Conservation (phyloP, 2,888 invertebrate genomes). For the Embidobia sp. region DNA sequence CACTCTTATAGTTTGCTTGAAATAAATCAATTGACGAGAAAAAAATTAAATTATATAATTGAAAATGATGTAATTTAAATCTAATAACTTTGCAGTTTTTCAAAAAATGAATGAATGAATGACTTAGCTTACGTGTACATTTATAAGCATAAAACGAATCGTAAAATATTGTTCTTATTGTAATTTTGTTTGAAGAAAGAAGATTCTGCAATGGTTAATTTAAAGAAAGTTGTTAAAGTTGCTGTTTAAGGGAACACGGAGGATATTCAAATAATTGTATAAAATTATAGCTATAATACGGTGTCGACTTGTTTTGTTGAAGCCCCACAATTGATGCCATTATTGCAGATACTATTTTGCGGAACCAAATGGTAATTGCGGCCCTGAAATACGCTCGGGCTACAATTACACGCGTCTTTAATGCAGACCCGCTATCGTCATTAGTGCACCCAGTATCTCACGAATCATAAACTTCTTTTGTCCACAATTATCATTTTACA, state of each 20-base stretch:
- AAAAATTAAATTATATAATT: no score
- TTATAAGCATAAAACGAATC: no score
- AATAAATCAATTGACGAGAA: no score
- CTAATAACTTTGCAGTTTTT: no score
- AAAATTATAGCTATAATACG: slow-evolving; percentile 50
- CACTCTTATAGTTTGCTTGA: no score
- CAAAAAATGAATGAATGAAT: no score
- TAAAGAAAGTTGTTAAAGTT: no score
- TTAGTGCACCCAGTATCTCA: slow-evolving; percentile 48
- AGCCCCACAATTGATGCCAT: slow-evolving; percentile 51
- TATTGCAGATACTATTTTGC: slow-evolving; percentile 62
- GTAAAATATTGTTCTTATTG: no score
- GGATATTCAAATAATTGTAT: slow-evolving; percentile 39
- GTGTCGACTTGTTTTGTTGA: slow-evolving; percentile 58
- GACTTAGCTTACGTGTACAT: no score
- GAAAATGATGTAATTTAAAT: no score
- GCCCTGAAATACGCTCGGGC: slow-evolving; percentile 48
- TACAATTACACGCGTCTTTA: slow-evolving; percentile 62
- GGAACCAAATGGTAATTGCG: slow-evolving; percentile 64
- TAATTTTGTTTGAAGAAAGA: no score
- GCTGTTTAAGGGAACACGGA: not conserved
- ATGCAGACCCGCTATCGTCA: slow-evolving; percentile 51
- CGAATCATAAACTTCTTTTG: slow-evolving; percentile 44
- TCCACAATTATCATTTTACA: slow-evolving; percentile 48
- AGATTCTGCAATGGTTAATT: not conserved